Conservation (phyloP, 2,888 invertebrate species). For the Megamerina dolium region DNA sequence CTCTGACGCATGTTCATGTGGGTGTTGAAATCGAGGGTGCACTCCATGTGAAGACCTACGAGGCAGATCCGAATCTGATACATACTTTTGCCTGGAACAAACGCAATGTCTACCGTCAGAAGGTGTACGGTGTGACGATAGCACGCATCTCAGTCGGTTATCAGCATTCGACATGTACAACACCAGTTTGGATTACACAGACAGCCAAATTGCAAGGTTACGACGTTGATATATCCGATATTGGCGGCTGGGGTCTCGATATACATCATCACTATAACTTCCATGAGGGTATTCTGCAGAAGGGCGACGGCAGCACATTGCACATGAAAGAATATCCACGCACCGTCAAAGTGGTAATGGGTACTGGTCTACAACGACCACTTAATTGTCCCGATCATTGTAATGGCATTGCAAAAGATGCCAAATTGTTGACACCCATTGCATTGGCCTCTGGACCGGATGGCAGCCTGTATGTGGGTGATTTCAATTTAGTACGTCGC, state of each 20-base stretch:
- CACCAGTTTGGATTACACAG: slow-evolving; percentile 92
- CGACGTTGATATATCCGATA: slow-evolving; percentile 93
- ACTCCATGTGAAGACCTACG: slow-evolving; percentile 84
- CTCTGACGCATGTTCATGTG: slow-evolving; percentile 83
- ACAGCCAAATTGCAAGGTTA: slow-evolving; percentile 91
- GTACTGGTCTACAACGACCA: slow-evolving; percentile 80
- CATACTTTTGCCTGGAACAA: slow-evolving; percentile 98
- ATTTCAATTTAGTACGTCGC: slow-evolving; percentile 89
- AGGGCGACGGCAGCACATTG: slow-evolving; percentile 92
- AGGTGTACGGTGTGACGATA: slow-evolving; percentile 83
- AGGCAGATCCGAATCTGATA: slow-evolving; percentile 90
- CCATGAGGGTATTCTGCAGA: slow-evolving; percentile 95
- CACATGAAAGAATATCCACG: slow-evolving; percentile 90
- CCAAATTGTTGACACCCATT: slow-evolving; percentile 84
- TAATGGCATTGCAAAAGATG: slow-evolving; percentile 78
- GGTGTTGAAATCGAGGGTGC: slow-evolving; percentile 91
- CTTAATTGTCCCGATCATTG: slow-evolving; percentile 83
- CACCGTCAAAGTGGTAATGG: slow-evolving; percentile 88
- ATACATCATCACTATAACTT: slow-evolving; percentile 98
- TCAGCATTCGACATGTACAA: slow-evolving; percentile 80
- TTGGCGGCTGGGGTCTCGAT: slow-evolving; percentile 96
- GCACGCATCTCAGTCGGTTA: slow-evolving; percentile 90
- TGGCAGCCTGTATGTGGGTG: slow-evolving; percentile 94
- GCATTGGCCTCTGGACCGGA: slow-evolving; percentile 93
- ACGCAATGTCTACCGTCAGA: slow-evolving; percentile 94